phyloP scores from a whole-genome alignment of 1,140 invertebrate genomes.

The Drosophila sulfurigaster region DNA sequence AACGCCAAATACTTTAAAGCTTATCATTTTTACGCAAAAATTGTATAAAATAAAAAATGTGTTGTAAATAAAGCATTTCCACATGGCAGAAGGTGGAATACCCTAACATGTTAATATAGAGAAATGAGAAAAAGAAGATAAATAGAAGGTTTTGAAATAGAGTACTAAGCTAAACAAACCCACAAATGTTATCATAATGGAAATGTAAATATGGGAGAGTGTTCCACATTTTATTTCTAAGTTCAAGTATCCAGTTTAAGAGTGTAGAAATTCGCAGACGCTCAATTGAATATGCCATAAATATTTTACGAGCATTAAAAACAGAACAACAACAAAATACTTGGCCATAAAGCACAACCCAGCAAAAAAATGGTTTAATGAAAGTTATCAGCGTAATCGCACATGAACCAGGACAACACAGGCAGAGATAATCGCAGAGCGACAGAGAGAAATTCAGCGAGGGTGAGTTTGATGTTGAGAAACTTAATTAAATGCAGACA shows the following conservation, averaged over 20 bases:
- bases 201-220: no score
- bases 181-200: no score
- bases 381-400: conserved; percentile 66
- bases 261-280: conserved; percentile 19
- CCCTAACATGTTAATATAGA: conserved; percentile 23
- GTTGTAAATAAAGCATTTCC: neutral
- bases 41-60: conserved; percentile 10
- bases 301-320: conserved; percentile 58
- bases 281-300: conserved; percentile 71
- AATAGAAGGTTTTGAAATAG: no score
- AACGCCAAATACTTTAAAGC: conserved; percentile 26
- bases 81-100: conserved; percentile 8
- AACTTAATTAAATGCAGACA: conserved; percentile 78
- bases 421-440: conserved; percentile 7
- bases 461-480: conserved; percentile 20
- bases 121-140: neutral
- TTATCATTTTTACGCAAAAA: conserved; percentile 48
- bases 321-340: conserved; percentile 24
- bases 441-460: neutral
- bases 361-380: conserved; percentile 51
- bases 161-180: no score
- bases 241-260: neutral
- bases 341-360: conserved; percentile 14
- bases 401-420: conserved; percentile 14
- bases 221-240: no score